These are phyloP conservation scores for Ramphastos sulfuratus DNA, from an alignment of 2,113 vertebrate genomes.

Conservation along the genomic window DNA sequence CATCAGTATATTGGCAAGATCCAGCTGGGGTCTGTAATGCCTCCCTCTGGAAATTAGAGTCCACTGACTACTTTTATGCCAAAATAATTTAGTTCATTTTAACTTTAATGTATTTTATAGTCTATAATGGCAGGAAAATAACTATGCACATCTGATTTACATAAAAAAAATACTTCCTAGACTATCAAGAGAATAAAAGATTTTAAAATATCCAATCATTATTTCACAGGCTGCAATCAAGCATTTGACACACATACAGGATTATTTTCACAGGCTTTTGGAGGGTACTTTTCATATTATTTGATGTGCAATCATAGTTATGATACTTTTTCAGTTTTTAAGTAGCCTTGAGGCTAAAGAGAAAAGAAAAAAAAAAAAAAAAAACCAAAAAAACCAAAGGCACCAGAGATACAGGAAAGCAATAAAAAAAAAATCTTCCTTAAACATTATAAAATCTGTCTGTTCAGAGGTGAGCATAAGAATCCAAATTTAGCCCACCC, in stretches of 20 bases:
- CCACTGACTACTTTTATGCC: background rate
- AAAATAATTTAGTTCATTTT: background rate
- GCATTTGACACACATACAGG: background rate
- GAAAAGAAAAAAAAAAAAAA: background rate
- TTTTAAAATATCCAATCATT: background rate
- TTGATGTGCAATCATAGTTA: background rate
- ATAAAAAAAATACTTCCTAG: background rate
- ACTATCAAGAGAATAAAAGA: background rate
- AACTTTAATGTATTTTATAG: background rate
- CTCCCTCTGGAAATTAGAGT: background rate
- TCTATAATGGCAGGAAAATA: background rate
- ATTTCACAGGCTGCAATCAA: background rate
- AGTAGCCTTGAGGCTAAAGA: background rate
- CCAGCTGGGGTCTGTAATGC: background rate
- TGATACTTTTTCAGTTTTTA: background rate
- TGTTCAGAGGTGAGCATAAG: background rate
- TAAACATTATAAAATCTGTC: background rate
- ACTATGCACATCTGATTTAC: background rate
- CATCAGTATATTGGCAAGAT: background rate
- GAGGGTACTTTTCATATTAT: background rate
- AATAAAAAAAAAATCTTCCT: background rate
- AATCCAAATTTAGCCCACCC: background rate
- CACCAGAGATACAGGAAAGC: background rate
- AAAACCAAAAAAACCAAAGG: background rate
- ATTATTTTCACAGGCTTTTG: background rate